Base-by-base conservation (phyloP, 1,140 invertebrate species). In the Ditylenchus dipsaci region DNA sequence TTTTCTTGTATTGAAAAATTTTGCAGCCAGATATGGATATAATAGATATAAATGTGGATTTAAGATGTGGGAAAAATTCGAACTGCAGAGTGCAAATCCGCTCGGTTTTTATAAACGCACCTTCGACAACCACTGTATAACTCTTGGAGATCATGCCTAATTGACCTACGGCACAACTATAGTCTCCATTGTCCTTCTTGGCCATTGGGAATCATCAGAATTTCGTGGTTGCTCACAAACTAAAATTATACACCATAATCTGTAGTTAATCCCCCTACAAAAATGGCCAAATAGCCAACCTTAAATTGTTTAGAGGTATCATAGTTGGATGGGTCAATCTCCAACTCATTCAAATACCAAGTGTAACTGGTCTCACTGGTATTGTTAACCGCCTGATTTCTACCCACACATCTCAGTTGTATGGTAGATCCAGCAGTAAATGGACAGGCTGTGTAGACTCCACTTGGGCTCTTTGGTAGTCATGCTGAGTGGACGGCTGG, bases 391-490 rank as follows among this genome's bases (percentile, higher is more conserved):
- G 11, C 11, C 3, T 38, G 11, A 15, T 15, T 38, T n/a, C 42
- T 61, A 17, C 17, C 30, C 8, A 74, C 19, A 71, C 69, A 71
- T 56, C 68, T 27, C 57, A 73, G 27, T 59, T 77, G 15, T 17
- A 78, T 29, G 0, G 69, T 76, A 13, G 42, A 21, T 63, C 71
- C 76, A 26, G 63, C 53, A 15, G 38, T 43, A 58, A 69, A 77
- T 23, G 47, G 19, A 30, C 59, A 7, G 69, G 68, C n/a, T 66
- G 67, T n/a, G 49, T 53, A 11, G 33, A 38, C 33, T 38, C 33
- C 11, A 38, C 11, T 3, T 38, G 33, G 49, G 19, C 26, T 67
- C 15, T 42, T 21, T 19, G 63, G n/a, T 1, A 53, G 30, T n/a
- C 30, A 47, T 29, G 43, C 27, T 21, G 23, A 26, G 23, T 27